Evolutionary conservation across 2,888 invertebrate species (phyloP).

Genomic region (Phorcus lineatus): DNA sequence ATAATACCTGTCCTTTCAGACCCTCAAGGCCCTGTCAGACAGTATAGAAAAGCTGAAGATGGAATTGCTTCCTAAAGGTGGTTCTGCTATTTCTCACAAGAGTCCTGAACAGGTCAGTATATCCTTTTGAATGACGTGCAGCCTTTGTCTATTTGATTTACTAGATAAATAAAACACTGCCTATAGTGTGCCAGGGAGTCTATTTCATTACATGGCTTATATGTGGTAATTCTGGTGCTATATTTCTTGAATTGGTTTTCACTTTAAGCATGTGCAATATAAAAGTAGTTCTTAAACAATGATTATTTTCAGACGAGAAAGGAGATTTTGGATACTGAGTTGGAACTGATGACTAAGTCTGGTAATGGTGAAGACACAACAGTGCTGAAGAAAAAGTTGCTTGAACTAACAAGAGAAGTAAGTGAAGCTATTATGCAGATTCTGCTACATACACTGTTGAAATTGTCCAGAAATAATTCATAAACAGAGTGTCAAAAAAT

Average conservation of each 20-base stretch:
- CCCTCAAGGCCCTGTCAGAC: constrained; percentile 88
- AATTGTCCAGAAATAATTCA: too few relatives aligned
- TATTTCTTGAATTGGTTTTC: too few relatives aligned
- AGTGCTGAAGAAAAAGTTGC: constrained; percentile 85
- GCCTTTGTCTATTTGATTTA: neutral
- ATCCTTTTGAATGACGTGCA: neutral
- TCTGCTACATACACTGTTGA: neutral
- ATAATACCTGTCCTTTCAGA: constrained; percentile 69
- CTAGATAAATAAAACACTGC: too few relatives aligned
- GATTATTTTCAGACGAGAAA: constrained; percentile 81
- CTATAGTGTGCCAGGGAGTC: too few relatives aligned
- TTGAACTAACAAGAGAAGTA: constrained; percentile 81
- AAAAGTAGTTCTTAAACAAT: too few relatives aligned
- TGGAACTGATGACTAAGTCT: constrained; percentile 92
- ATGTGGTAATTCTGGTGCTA: too few relatives aligned
- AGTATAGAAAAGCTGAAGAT: constrained; percentile 85
- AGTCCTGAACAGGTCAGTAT: constrained; percentile 52
- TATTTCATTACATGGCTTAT: too few relatives aligned
- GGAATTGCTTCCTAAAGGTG: neutral
- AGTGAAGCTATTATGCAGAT: neutral
- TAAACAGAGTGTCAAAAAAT: too few relatives aligned
- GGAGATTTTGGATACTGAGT: constrained; percentile 91
- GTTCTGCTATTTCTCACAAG: constrained; percentile 29
- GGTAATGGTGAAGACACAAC: constrained; percentile 89
- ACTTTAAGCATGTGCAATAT: too few relatives aligned